Evolutionary conservation across 2,888 invertebrate genomes (phyloP), one percentile per base, ranked within the genome.

Genomic region (Busseola fusca): DNA sequence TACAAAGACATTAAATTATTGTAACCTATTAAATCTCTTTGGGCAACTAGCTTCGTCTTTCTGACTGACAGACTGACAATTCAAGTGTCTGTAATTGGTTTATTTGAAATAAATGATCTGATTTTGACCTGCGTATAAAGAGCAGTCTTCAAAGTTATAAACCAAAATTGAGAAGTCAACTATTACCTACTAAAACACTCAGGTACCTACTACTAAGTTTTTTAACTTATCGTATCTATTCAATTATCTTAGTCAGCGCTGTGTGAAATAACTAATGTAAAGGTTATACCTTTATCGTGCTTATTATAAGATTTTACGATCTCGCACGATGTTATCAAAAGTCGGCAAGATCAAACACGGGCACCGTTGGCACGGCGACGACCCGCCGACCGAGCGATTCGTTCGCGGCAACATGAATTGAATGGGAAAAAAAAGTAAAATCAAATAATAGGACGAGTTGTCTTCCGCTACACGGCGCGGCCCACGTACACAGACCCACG

Each of bases 221-320:
- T 67, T 21, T 40, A 48, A 64, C 30, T 69, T 73, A 81, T 75
- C 77, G 40, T 54, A 54, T 69, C 69, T 68, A 72, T 74, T 74
- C 48, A 78, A 65, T 76, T 68, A 76, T 64, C 34, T 68, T 57
- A 54, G 62, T 68, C 62, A 71, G 52, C 56, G 45, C 27, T 52
- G 27, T 66, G 57, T 74, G 45, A 59, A 63, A 62, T 57, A 85
- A 85, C 84, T 81, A 84, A 87, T 86, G 81, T 80, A 76, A 80
- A 86, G 81, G 79, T 83, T 81, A 81, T 84, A 85, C 84, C 83
- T 84, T 82, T 82, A 81, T 84, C 84, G 84, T 82, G 81, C 85
- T 84, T 87, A 87, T 85, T 87, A 87, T 84, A 88, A 86, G 86
- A 87, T 88, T 90, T 89, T 90, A 89, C 88, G 89, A 85, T 89